phyloP scores from a whole-genome alignment of 2,888 invertebrate species.

The Melieria crassipennis region DNA sequence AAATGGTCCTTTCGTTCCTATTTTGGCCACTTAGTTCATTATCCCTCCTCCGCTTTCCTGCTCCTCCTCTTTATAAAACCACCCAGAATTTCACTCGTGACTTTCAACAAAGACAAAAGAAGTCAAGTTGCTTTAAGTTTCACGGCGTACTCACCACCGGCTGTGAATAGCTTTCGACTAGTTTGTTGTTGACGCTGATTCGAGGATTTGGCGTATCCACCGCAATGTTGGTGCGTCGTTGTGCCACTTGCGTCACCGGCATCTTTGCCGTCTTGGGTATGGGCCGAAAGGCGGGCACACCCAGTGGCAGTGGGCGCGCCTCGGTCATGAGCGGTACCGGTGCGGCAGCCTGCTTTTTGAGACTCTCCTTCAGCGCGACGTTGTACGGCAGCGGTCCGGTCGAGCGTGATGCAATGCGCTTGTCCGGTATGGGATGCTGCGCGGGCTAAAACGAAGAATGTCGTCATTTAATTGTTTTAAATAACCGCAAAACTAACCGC shows the following conservation, averaged over 20 bases:
- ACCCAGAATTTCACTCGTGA: no score
- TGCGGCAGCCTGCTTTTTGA: constrained; percentile 32
- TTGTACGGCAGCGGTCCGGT: constrained; percentile 47
- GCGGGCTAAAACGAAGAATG: constrained; percentile 19
- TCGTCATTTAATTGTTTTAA: not conserved
- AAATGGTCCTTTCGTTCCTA: no score
- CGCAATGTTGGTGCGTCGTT: constrained; percentile 53
- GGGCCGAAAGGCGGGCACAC: constrained; percentile 83
- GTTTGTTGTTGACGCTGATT: constrained; percentile 56
- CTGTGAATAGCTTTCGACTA: constrained; percentile 50
- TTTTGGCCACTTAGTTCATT: no score
- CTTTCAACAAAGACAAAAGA: no score
- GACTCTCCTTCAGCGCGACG: constrained; percentile 11
- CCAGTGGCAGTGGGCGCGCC: constrained; percentile 70
- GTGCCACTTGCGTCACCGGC: constrained; percentile 43
- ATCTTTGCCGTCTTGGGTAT: constrained; percentile 69
- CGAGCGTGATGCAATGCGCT: constrained; percentile 56
- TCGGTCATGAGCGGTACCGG: constrained; percentile 63
- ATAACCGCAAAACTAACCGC: constrained; percentile 42
- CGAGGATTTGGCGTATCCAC: constrained; percentile 56
- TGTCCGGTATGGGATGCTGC: constrained; percentile 51
- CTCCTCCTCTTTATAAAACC: no score
- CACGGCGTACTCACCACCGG: constrained; percentile 43
- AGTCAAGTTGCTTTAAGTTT: no score
- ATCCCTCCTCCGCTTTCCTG: no score